Evolutionary conservation across 1,140 invertebrate genomes (phyloP), one percentile per base, ranked within the genome.

Genomic region (Chelonus insularis): DNA sequence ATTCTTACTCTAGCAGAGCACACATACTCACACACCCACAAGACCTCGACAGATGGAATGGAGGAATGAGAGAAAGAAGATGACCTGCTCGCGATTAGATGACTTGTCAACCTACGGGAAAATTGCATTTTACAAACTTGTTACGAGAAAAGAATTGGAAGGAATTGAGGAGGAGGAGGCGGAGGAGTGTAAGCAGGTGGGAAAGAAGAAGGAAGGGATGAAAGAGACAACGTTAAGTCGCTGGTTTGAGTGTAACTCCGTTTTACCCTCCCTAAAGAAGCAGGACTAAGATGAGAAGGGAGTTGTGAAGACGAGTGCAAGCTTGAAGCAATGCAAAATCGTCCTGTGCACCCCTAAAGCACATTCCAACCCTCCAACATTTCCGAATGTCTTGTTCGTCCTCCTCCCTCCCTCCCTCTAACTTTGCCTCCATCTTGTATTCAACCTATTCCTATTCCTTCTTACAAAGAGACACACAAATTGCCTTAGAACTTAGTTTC

Each of bases 71-170:
- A 59, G 68, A 60, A 48, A 41, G 57, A 16, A 47, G 43, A 47
- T 20, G 62, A 63, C 65, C 62, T 66, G 70, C 29, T 57, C 14
- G 65, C 71, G 75, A 77, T 74, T 73, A 75, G 73, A 75, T 75
- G 73, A 79, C 74, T 78, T 74, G 72, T 77, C 77, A 77, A 75
- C 72, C 75, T 77, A 70, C 67, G 70, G 66, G 73, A 74, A 77
- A 79, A 80, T 80, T 78, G 75, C 75, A 76, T 80, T 78, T 78
- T 78, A 74, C 76, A 78, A 80, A 80, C 77, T 80, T 78, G 76
- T 79, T 80, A 78, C 74, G 71, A 72, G 72, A 68, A 69, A 72
- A 77, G 75, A 78, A 80, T 78, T 78, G 77, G 72, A 75, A 72
- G 64, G 71, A 78, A 75, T 75, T 73, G 75, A 60, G 68, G 69